phyloP scores from a whole-genome alignment of 2,888 invertebrate species.

The Suillia variegata region DNA sequence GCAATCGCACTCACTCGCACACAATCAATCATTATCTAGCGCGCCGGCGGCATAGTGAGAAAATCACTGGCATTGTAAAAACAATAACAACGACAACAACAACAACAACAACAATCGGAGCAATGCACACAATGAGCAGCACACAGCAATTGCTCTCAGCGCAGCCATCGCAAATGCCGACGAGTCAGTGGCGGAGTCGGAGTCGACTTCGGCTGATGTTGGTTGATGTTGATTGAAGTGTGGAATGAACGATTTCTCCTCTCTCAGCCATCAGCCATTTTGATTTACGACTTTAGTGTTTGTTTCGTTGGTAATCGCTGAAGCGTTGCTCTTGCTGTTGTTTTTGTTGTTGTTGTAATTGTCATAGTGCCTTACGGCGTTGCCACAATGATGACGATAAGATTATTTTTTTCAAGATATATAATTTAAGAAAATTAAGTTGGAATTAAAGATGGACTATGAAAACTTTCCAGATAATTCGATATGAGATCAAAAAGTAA shows the following conservation, averaged over 20 bases:
- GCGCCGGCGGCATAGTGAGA: slow-evolving; percentile 5
- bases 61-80: slow-evolving; percentile 7
- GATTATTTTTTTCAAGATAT: no score
- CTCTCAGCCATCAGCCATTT: slow-evolving; percentile 59
- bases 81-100: slow-evolving; percentile 15
- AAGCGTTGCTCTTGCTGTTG: slow-evolving; percentile 30
- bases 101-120: slow-evolving; percentile 17
- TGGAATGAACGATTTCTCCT: slow-evolving; percentile 45
- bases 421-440: no score
- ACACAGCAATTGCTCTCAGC: slow-evolving; percentile 4
- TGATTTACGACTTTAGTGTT: slow-evolving; percentile 57
- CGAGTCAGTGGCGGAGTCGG: no score
- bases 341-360: slow-evolving; percentile 14
- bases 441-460: no score
- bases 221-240: slow-evolving; percentile 46
- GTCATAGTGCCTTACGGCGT: slow-evolving; percentile 26
- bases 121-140: slow-evolving; percentile 18
- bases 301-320: slow-evolving; percentile 32
- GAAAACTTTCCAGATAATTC: no score
- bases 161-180: slow-evolving; percentile 21
- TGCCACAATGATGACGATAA: no score
- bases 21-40: slow-evolving; percentile 25
- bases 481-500: no score
- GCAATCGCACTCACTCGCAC: slow-evolving; percentile 19
- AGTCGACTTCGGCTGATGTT: no score